Evolutionary conservation across 1,140 invertebrate genomes (phyloP).

Genomic region (Leucophenga varia): DNA sequence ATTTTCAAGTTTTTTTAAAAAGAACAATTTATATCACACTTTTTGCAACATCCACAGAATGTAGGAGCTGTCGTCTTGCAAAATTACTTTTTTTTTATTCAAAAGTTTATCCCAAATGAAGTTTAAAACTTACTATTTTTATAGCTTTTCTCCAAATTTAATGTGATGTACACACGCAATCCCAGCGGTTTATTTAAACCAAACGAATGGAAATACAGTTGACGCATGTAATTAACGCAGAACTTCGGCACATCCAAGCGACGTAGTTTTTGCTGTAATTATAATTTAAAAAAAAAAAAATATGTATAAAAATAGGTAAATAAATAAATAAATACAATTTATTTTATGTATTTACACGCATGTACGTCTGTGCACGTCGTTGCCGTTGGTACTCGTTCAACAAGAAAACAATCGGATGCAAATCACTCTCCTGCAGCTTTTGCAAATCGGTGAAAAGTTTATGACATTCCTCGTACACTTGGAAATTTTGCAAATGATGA

Average conservation of each 20-base stretch:
- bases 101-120: too few relatives aligned
- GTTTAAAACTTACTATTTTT: slow-evolving; percentile 28
- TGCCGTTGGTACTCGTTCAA: background rate
- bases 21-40: too few relatives aligned
- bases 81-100: too few relatives aligned
- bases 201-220: slow-evolving; percentile 34
- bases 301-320: background rate
- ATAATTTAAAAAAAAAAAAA: background rate
- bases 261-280: too few relatives aligned
- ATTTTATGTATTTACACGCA: slow-evolving; percentile 13
- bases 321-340: background rate
- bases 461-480: slow-evolving; percentile 10
- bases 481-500: slow-evolving; percentile 11
- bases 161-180: slow-evolving; percentile 36
- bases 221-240: slow-evolving; percentile 10
- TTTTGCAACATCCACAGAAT: too few relatives aligned
- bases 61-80: too few relatives aligned
- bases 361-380: slow-evolving; percentile 12
- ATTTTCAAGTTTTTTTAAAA: too few relatives aligned
- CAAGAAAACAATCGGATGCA: slow-evolving; percentile 31
- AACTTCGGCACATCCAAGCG: too few relatives aligned
- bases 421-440: slow-evolving; percentile 23
- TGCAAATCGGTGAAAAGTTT: slow-evolving; percentile 20
- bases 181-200: slow-evolving; percentile 33
- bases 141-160: slow-evolving; percentile 40